Conservation (phyloP, 2,113 vertebrate genomes). For the Lipophrys pholis region DNA sequence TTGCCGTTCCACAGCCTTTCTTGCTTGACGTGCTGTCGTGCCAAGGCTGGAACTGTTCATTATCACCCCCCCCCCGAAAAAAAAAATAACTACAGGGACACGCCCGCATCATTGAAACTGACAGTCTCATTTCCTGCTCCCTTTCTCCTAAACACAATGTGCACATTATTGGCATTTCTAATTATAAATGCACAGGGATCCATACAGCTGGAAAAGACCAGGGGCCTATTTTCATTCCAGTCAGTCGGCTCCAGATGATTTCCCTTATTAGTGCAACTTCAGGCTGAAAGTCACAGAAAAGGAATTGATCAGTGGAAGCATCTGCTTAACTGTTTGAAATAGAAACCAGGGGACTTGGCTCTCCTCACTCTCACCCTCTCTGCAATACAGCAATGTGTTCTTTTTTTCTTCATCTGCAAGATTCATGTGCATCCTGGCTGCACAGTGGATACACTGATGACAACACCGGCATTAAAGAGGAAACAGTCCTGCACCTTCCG, state of each 20-base stretch:
- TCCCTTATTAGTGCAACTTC: constrained; percentile 58
- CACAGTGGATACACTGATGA: background rate
- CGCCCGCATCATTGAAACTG: constrained; percentile 76
- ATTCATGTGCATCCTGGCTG: constrained; percentile 30
- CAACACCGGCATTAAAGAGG: background rate
- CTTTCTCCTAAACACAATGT: constrained; percentile 74
- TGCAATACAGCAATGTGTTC: constrained; percentile 37
- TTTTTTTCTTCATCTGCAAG: constrained; percentile 45
- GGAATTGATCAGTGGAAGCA: constrained; percentile 47
- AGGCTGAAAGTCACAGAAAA: constrained; percentile 29
- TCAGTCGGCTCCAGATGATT: constrained; percentile 60
- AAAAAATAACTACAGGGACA: constrained; percentile 68
- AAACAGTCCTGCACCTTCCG: background rate
- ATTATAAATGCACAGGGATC: constrained; percentile 56
- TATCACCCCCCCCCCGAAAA: constrained; percentile 56
- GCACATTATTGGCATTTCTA: constrained; percentile 72
- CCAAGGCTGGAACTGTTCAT: constrained; percentile 73
- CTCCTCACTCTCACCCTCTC: constrained; percentile 39
- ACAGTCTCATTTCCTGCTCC: constrained; percentile 77
- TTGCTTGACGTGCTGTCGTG: constrained; percentile 71
- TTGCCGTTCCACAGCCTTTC: constrained; percentile 55
- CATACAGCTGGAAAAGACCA: constrained; percentile 40
- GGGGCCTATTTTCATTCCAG: constrained; percentile 52
- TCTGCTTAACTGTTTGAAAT: constrained; percentile 47
- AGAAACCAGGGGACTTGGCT: constrained; percentile 45